Percentiles rank a stretch among this genome's conserved stretches.
These are phyloP conservation scores for Muntiacus reevesi DNA, from an alignment of 2,113 vertebrate genomes.

Conservation along the genomic window DNA sequence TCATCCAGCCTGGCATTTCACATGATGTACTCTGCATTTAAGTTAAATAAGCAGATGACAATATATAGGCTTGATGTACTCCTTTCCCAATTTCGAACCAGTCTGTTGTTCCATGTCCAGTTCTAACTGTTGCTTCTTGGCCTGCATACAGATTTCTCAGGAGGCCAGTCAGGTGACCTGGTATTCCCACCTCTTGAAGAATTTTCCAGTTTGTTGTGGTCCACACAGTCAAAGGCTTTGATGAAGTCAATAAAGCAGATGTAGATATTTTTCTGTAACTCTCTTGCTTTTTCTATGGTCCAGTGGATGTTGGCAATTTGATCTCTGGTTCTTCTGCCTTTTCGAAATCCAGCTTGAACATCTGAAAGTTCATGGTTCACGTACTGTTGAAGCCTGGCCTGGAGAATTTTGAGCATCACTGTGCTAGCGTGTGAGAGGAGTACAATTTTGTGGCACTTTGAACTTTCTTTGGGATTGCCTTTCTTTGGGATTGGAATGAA, in stretches of 20 bases:
- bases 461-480: neutral
- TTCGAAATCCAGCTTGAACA: neutral
- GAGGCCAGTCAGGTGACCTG: neutral
- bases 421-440: neutral
- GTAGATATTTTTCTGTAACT: neutral
- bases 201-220: neutral
- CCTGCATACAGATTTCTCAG: neutral
- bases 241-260: neutral
- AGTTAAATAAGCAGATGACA: neutral
- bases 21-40: neutral
- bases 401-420: neutral
- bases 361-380: neutral
- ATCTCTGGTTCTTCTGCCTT: neutral
- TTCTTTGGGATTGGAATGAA: neutral
- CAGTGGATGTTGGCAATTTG: neutral
- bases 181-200: neutral
- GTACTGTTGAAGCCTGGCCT: neutral
- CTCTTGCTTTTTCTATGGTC: neutral
- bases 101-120: neutral
- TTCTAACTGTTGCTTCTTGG: neutral
- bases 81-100: neutral
- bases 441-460: accelerated
- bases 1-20: neutral
- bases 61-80: neutral
- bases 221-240: neutral